A percentile compares a stretch with the other conserved stretches of the same genome.
phyloP scores from a whole-genome alignment of 2,888 invertebrate species.

The Galerucella nymphaeae region DNA sequence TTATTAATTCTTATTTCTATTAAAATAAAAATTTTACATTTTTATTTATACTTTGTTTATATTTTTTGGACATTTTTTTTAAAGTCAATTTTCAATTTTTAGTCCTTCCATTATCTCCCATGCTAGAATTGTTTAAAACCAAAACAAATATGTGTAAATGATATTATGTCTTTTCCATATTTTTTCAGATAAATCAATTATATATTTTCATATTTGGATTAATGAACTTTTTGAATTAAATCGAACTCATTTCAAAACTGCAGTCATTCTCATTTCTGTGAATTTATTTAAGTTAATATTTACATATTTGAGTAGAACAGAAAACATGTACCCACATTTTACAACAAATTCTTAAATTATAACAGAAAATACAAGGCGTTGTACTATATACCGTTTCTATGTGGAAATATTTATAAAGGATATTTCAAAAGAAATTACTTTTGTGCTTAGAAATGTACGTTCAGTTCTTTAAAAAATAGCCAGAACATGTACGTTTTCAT shows the following conservation, averaged over 20 bases:
- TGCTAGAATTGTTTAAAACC: no score
- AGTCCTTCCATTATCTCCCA: no score
- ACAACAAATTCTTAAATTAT: constrained; percentile 5
- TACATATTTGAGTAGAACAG: constrained; percentile 18
- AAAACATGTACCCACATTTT: constrained; percentile 14
- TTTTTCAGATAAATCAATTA: neutral
- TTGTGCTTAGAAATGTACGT: constrained; percentile 19
- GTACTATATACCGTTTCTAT: constrained; percentile 5
- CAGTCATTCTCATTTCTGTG: constrained; percentile 2
- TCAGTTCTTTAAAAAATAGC: constrained; percentile 8
- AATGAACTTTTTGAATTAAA: neutral
- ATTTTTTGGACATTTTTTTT: no score
- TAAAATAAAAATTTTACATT: no score
- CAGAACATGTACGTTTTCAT: constrained; percentile 1
- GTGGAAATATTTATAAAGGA: constrained; percentile 2
- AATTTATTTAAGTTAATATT: constrained; percentile 7
- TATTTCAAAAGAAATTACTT: constrained; percentile 11
- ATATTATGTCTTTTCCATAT: no score
- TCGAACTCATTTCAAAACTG: neutral
- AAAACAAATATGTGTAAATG: no score
- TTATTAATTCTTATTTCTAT: no score
- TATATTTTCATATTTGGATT: constrained; percentile 6
- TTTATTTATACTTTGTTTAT: no score
- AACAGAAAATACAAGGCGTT: constrained; percentile 11
- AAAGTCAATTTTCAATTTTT: no score